These are phyloP conservation scores for Cyphotilapia sp. DNA, from an alignment of 2,113 vertebrate genomes.

Conservation along the genomic window DNA sequence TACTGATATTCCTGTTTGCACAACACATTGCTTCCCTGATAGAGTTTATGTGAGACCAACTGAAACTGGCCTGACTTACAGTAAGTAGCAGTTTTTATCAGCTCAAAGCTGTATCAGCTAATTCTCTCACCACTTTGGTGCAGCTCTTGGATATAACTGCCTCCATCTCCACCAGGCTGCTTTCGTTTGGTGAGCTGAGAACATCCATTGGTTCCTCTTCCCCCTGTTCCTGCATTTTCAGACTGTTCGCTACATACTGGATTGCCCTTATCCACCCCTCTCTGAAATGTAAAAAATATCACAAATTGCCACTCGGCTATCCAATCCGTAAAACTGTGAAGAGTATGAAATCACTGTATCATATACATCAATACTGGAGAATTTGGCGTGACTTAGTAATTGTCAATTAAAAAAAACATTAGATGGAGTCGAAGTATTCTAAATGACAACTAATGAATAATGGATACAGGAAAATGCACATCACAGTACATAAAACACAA, in stretches of 20 bases:
- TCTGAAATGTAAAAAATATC: constrained; percentile 39
- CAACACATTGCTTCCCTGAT: neutral
- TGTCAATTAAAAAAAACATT: neutral
- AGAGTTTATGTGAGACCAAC: neutral
- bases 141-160: constrained; percentile 72
- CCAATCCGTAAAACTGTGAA: neutral
- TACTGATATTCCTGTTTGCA: neutral
- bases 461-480: neutral
- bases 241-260: constrained; percentile 81
- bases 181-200: constrained; percentile 69
- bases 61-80: neutral
- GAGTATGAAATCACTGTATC: neutral
- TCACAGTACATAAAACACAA: neutral
- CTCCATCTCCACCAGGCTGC: constrained; percentile 79
- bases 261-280: constrained; percentile 88
- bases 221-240: constrained; percentile 74
- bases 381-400: neutral
- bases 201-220: constrained; percentile 74
- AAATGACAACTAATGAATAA: neutral
- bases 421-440: neutral
- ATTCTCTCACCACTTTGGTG: constrained; percentile 76
- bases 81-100: neutral
- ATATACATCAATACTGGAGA: neutral
- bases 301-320: neutral
- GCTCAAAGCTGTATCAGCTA: neutral